Evolutionary conservation across 1,140 invertebrate genomes (phyloP), one percentile per base, ranked within the genome.

Genomic region (Sinonovacula constricta): DNA sequence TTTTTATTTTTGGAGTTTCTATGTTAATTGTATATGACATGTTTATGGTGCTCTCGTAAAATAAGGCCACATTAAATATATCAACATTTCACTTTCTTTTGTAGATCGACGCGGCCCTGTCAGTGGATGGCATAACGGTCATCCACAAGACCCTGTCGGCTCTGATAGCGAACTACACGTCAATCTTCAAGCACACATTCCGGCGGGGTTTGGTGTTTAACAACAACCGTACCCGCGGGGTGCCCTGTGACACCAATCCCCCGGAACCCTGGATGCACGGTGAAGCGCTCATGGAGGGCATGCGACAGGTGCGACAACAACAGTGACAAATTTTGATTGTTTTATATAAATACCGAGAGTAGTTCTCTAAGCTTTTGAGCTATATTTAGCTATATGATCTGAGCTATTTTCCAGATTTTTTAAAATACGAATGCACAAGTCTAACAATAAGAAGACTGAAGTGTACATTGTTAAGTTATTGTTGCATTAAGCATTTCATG

Each of bases 241-340:
- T 89, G 14, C 85, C 84, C 3, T 90, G 89, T 68, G 78, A 80
- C 28, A 74, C 79, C 34, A 68, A 82, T 10, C 80, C 81, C 0
- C 81, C 83, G 0, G 49, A 71, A 14, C 88, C 89, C 22, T 90
- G 88, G 89, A 86, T 87, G 81, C 86, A 89, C 34, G 89, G 89
- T 0, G 53, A 80, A 10, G 79, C 75, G 18, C 83, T 90, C 1
- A 79, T 87, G 56, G 59, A 83, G 1, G 81, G 78, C 22, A 83
- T 90, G 31, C 88, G 85, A 79, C 51, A 81, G 83, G 89, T 90
- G 81, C 39, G 53, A 34, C 36, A 7, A 36, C n/a, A 65, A 57
- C 54, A 18, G 10, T 12, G 7, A 57, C 24, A 10, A 12, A 57
- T 15, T 57, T 10, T 7, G 24, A 24, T 57, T n/a, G n/a, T n/a